Conservation (phyloP, 2,113 vertebrate species). For the Strix aluco region DNA sequence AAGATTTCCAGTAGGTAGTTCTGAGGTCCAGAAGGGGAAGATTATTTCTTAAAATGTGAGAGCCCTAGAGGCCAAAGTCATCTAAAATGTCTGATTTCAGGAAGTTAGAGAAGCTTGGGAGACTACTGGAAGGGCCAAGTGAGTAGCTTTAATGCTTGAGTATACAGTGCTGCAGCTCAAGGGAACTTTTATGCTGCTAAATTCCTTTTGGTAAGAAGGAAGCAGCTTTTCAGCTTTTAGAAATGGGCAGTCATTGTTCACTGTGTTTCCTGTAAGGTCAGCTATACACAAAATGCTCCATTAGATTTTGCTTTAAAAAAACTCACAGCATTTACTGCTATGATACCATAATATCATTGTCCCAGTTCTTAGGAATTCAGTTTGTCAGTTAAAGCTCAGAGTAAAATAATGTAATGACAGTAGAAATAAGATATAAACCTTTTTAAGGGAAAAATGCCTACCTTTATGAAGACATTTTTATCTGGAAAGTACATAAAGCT, state of each 20-base stretch:
- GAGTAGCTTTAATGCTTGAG: not conserved
- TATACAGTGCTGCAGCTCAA: not conserved
- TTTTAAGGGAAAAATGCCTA: not conserved
- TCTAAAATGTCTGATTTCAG: constrained; percentile 56
- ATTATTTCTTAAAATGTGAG: constrained; percentile 52
- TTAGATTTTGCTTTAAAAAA: constrained; percentile 13
- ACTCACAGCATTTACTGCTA: not conserved
- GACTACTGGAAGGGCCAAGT: not conserved
- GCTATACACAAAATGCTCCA: constrained; percentile 4
- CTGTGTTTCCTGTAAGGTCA: constrained; percentile 22
- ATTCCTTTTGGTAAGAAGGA: not conserved
- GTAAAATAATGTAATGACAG: not conserved
- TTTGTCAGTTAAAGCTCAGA: not conserved
- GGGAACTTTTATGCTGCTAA: not conserved
- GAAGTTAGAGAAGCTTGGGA: constrained; percentile 11
- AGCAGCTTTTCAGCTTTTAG: constrained; percentile 11
- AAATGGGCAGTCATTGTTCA: constrained; percentile 13
- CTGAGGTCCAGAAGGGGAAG: constrained; percentile 56
- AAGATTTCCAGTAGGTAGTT: constrained; percentile 62
- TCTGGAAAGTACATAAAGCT: not conserved
- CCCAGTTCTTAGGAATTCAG: not conserved
- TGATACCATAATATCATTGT: constrained; percentile 5
- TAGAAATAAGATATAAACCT: not conserved
- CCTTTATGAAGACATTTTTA: not conserved
- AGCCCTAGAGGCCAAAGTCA: constrained; percentile 36